These are phyloP conservation scores for Lophius piscatorius DNA, from an alignment of 2,113 vertebrate species.

Conservation along the genomic window DNA sequence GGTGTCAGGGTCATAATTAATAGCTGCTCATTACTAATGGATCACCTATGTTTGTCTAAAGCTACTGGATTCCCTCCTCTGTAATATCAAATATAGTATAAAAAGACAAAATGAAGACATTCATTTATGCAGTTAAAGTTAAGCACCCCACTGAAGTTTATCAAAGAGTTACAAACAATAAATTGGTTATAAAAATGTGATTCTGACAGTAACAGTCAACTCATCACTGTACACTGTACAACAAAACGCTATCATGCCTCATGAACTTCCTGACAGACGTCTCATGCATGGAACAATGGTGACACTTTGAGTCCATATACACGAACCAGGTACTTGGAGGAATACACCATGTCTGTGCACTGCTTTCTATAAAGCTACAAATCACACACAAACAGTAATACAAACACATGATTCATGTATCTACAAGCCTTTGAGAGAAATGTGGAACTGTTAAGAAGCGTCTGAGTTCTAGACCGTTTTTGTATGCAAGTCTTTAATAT, in stretches of 20 bases:
- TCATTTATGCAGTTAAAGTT: slow-evolving; percentile 8
- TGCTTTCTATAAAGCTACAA: slow-evolving; percentile 31
- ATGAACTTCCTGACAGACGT: slow-evolving; percentile 14
- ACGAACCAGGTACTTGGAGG: slow-evolving; percentile 22
- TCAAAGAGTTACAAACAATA: slow-evolving; percentile 1
- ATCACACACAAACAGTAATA: slow-evolving; percentile 25
- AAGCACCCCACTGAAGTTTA: slow-evolving; percentile 4
- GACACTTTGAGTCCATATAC: slow-evolving; percentile 12
- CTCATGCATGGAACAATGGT: slow-evolving; percentile 10
- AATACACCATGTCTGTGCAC: slow-evolving; percentile 14
- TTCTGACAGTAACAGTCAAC: slow-evolving; percentile 4
- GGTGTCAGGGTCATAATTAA: slow-evolving; percentile 2
- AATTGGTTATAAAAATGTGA: slow-evolving; percentile 16
- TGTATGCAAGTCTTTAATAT: background rate
- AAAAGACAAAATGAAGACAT: slow-evolving; percentile 37
- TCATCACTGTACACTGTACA: slow-evolving; percentile 24
- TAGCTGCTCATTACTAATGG: background rate
- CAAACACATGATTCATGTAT: slow-evolving; percentile 56
- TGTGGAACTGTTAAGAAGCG: slow-evolving; percentile 15
- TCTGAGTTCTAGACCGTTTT: slow-evolving; percentile 25
- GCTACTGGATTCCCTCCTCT: background rate
- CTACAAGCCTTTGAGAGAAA: slow-evolving; percentile 33
- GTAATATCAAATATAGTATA: slow-evolving; percentile 25
- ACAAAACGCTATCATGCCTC: slow-evolving; percentile 28
- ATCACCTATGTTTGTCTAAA: background rate